Evolutionary conservation across 1,140 invertebrate genomes (phyloP), one percentile per base, ranked within the genome.

Genomic region (Eupristina koningsbergeri): DNA sequence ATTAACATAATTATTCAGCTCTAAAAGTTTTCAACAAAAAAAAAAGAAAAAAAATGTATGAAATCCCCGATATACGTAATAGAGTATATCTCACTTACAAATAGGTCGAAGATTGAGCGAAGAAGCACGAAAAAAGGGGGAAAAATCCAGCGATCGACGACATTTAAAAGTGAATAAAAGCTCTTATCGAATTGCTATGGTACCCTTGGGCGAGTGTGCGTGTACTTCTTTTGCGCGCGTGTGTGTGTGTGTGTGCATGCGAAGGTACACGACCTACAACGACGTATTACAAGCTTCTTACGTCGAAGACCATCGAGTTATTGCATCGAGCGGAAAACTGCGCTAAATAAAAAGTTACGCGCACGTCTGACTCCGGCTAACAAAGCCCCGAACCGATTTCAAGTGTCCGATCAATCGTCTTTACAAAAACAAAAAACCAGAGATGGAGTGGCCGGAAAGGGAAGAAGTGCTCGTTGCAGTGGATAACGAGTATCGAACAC

Each of bases 401-500:
- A 61, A 77, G 75, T n/a, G 53, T 47, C 75, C 31, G 34, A 58
- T 77, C 75, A 31, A 58, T 61, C 53, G 75, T 61, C 75, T 58
- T 50, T 50, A 53, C 13, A 47, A 53, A n/a, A 29, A 34, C 9
- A 9, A 41, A 73, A 73, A 34, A 34, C 45, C 26, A 74, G 26
- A n/a, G 13, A 0, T 22, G 26, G 0, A 15, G 47, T 22, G 19
- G 22, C 29, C 5, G n/a, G 2, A n/a, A 17, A 53, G n/a, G 53
- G 61, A 31, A 3, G 53, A 13, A 39, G 34, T 34, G 36, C 50
- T 58, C 53, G 34, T 77, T 50, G 6, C 31, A 34, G 17, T 50
- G 75, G 53, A 61, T 75, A 53, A 75, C 73, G 29, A 75, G 73
- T 75, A 75, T 75, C 73, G 41, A 75, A 75, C 39, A 75, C 45